phyloP scores from a whole-genome alignment of 2,888 invertebrate species.

The Drosophila nr. fundita region DNA sequence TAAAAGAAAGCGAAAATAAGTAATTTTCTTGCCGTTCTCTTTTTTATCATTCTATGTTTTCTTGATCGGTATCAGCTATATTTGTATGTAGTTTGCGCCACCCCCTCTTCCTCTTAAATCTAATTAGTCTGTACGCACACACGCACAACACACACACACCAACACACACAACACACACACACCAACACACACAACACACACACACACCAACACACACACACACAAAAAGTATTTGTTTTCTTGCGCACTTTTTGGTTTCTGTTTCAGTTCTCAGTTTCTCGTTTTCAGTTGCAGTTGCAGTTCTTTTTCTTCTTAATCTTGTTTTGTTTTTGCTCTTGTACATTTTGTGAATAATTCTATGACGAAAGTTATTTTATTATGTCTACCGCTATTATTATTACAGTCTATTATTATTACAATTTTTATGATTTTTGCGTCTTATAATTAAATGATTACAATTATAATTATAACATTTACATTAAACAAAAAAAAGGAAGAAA shows the following conservation, averaged over 20 bases:
- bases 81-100: slow-evolving; percentile 24
- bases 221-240: slow-evolving; percentile 57
- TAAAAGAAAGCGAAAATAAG: not conserved
- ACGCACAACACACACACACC: slow-evolving; percentile 14
- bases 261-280: slow-evolving; percentile 26
- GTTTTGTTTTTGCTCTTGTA: slow-evolving; percentile 24
- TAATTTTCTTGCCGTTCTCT: slow-evolving; percentile 21
- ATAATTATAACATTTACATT: slow-evolving; percentile 37
- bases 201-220: slow-evolving; percentile 28
- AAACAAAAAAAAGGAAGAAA: slow-evolving; percentile 24
- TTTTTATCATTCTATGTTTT: slow-evolving; percentile 4
- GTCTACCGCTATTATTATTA: slow-evolving; percentile 23
- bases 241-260: slow-evolving; percentile 56
- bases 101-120: slow-evolving; percentile 14
- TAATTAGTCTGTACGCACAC: slow-evolving; percentile 39
- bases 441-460: slow-evolving; percentile 14
- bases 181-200: slow-evolving; percentile 13
- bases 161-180: slow-evolving; percentile 12
- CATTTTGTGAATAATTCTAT: slow-evolving; percentile 40
- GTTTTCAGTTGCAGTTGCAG: slow-evolving; percentile 26
- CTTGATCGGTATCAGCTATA: not conserved
- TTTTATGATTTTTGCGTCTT: slow-evolving; percentile 31
- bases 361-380: slow-evolving; percentile 23
- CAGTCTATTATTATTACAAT: slow-evolving; percentile 24
- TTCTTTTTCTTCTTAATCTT: slow-evolving; percentile 4